phyloP scores from a whole-genome alignment of 1,140 invertebrate species.

The Gryon sp. region DNA sequence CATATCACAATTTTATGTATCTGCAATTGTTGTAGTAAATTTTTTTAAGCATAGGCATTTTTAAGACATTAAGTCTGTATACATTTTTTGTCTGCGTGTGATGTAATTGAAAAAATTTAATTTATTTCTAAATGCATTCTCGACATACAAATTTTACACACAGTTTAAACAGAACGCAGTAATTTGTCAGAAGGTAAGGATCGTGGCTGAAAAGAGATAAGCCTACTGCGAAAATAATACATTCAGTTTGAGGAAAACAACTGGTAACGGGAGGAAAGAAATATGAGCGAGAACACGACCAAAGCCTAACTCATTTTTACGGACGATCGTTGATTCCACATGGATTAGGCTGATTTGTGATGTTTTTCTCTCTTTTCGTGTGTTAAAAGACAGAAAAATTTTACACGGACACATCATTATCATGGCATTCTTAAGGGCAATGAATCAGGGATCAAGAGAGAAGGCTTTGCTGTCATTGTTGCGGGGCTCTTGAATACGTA shows the following conservation, averaged over 20 bases:
- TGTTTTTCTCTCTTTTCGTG: too few relatives aligned
- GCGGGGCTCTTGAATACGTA: slow-evolving; percentile 36
- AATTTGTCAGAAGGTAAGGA: slow-evolving; percentile 49
- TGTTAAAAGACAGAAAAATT: slow-evolving; percentile 17
- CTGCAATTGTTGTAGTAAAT: too few relatives aligned
- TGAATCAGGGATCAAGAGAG: slow-evolving; percentile 58
- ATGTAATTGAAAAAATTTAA: slow-evolving; percentile 36
- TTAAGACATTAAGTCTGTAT: too few relatives aligned
- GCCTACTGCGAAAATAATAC: slow-evolving; percentile 43
- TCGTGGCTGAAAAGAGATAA: slow-evolving; percentile 50
- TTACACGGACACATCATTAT: slow-evolving; percentile 46
- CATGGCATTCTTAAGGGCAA: slow-evolving; percentile 38
- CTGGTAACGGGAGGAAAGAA: slow-evolving; percentile 50
- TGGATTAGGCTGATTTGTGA: slow-evolving; percentile 60
- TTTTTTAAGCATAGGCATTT: too few relatives aligned
- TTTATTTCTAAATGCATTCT: slow-evolving; percentile 19
- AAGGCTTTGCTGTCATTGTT: slow-evolving; percentile 45
- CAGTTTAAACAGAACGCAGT: slow-evolving; percentile 17
- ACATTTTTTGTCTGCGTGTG: too few relatives aligned
- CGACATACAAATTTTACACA: slow-evolving; percentile 28
- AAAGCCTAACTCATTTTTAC: slow-evolving; percentile 59
- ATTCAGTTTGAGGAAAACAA: slow-evolving; percentile 56
- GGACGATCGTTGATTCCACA: slow-evolving; percentile 42
- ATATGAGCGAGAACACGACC: slow-evolving; percentile 32
- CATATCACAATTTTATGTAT: too few relatives aligned